These are phyloP conservation scores for Polydesmus complanatus DNA, from an alignment of 2,888 invertebrate species.

Conservation along the genomic window DNA sequence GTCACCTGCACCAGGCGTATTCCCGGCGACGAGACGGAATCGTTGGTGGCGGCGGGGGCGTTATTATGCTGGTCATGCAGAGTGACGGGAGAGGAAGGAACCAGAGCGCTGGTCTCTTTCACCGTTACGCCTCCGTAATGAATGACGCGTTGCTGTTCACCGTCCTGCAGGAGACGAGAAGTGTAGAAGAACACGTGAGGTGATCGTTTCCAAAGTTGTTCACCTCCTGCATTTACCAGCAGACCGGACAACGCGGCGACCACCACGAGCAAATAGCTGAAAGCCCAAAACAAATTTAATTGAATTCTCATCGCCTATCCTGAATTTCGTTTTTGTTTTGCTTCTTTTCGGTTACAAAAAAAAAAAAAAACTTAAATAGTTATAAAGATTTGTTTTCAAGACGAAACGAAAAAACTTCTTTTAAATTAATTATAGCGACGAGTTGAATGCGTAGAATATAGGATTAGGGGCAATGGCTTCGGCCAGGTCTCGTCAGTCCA, in stretches of 20 bases:
- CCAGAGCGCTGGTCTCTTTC: conserved; percentile 45
- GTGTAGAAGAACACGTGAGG: not conserved
- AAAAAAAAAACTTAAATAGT: not conserved
- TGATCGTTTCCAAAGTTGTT: not conserved
- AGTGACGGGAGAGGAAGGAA: conserved; percentile 23
- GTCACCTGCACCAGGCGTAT: conserved; percentile 50
- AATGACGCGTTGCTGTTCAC: conserved; percentile 52
- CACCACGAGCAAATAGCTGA: not conserved
- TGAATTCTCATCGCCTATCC: not conserved
- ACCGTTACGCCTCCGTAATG: conserved; percentile 49
- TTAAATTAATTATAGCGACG: not conserved
- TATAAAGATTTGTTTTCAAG: not conserved
- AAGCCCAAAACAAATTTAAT: not conserved
- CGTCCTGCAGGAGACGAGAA: conserved; percentile 47
- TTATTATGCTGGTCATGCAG: not conserved
- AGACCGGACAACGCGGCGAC: no score
- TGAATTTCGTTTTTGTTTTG: not conserved
- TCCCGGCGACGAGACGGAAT: conserved; percentile 26
- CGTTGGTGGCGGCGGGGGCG: not conserved
- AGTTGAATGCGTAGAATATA: not conserved
- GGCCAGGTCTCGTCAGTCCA: no score
- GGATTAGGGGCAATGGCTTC: not conserved
- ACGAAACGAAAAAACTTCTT: no score
- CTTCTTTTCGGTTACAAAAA: not conserved
- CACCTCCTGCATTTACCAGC: not conserved